These are phyloP conservation scores for Caenorhabditis sp. DNA, from an alignment of 2,888 invertebrate genomes.

Conservation along the genomic window DNA sequence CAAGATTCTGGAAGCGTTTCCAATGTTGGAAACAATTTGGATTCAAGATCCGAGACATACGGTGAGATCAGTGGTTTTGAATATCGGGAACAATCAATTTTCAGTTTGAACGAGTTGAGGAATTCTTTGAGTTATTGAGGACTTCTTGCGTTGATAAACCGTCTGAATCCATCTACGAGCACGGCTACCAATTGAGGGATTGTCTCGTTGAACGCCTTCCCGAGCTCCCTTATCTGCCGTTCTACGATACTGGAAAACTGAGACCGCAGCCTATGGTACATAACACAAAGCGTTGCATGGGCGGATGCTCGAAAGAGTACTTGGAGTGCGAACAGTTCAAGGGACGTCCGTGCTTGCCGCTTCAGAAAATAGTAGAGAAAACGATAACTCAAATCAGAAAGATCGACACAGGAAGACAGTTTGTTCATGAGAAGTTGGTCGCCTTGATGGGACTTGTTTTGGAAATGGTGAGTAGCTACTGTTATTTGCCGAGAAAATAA, in stretches of 20 bases:
- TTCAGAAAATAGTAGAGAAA: neutral
- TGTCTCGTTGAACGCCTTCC: constrained; percentile 5
- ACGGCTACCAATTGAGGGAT: neutral
- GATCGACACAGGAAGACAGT: neutral
- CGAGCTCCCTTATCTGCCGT: constrained; percentile 11
- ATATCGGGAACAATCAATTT: no score
- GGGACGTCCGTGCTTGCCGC: constrained; percentile 2
- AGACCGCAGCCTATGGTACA: neutral
- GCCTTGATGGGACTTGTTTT: neutral
- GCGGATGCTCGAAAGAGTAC: neutral
- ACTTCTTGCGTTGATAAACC: neutral
- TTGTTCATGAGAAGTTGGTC: neutral
- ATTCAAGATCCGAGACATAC: neutral
- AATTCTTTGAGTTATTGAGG: neutral
- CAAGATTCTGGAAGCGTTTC: neutral
- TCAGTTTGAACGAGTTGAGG: neutral
- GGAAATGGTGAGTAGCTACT: constrained; percentile 13
- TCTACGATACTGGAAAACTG: neutral
- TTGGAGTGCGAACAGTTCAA: neutral
- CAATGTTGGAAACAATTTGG: neutral
- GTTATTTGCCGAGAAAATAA: neutral
- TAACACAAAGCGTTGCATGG: constrained; percentile 16
- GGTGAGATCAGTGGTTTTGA: neutral
- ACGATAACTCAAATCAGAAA: neutral
- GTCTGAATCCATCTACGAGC: neutral